phyloP scores from a whole-genome alignment of 2,113 vertebrate species.

The Nestor notabilis region DNA sequence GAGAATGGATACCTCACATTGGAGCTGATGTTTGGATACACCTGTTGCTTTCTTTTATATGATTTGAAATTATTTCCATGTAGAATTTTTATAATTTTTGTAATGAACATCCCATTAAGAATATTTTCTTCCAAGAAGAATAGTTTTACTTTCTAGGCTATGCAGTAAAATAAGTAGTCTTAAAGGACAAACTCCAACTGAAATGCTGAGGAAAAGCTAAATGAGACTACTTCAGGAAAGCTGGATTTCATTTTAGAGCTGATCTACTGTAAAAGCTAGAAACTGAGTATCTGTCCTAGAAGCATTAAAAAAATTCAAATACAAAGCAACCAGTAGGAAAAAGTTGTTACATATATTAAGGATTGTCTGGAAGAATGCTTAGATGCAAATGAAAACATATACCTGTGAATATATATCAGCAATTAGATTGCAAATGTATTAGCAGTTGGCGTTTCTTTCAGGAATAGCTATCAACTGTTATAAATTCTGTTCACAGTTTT shows the following conservation, averaged over 20 bases:
- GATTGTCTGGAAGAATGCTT: neutral
- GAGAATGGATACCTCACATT: neutral
- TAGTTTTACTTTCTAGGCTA: neutral
- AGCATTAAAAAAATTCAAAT: neutral
- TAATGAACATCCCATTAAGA: neutral
- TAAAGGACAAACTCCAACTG: neutral
- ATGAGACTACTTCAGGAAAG: neutral
- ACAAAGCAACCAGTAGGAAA: neutral
- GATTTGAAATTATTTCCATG: neutral
- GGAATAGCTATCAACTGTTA: neutral
- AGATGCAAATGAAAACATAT: neutral
- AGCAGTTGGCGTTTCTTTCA: neutral
- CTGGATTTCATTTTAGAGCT: neutral
- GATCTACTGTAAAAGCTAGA: neutral
- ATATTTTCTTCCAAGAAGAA: neutral
- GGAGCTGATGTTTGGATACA: neutral
- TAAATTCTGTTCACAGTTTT: slow-evolving; percentile 30
- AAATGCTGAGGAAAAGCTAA: neutral
- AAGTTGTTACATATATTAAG: neutral
- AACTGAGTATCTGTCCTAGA: neutral
- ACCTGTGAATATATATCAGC: neutral
- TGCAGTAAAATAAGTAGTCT: neutral
- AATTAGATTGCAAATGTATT: neutral
- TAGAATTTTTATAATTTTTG: neutral
- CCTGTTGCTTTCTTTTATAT: neutral